Evolutionary conservation across 1,140 invertebrate genomes (phyloP), one percentile per base, ranked within the genome.

Genomic region (Argopecten irradians): DNA sequence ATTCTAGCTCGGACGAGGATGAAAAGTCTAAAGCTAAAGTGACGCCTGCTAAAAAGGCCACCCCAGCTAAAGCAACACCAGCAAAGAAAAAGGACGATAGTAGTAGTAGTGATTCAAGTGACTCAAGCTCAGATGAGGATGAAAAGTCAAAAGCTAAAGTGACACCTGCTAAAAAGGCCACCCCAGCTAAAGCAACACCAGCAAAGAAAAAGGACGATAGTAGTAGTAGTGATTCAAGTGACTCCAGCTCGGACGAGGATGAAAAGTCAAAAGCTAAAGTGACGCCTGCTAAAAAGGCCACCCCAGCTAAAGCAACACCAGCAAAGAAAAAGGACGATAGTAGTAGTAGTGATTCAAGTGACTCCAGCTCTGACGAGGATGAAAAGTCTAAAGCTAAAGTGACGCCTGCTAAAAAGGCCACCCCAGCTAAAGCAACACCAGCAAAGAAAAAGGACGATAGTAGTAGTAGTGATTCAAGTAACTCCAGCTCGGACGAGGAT

Each of bases 401-500:
- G 28, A 28, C n/a, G 34, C 35, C 55, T 19, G 55, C 55, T 35
- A 86, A 87, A 43, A 22, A 43, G 34, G 34, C 82, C 8, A 55
- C 32, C 34, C 71, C 83, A 84, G 34, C 83, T 35, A 84, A 82
- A 35, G 22, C 85, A 32, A 41, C 35, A 13, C 82, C 88, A 46
- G 71, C 43, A 43, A 89, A 90, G 33, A 90, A 89, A 34, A 71
- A 55, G 28, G 82, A 82, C 19, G 86, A 87, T 22, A 46, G 34
- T 36, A 88, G 55, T 22, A 89, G 85, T n/a, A 83, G 86, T 55
- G 90, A 91, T 34, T 91, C 90, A 34, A 90, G 89, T 16, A 88
- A 90, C 55, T 71, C 55, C 34, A 86, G 83, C 87, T 90, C 88
- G 16, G 86, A 89, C 85, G 82, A 86, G 5, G 90, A 91, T 71